Base-by-base conservation (phyloP, 2,113 vertebrate species). In the Rhinolophus sinicus region DNA sequence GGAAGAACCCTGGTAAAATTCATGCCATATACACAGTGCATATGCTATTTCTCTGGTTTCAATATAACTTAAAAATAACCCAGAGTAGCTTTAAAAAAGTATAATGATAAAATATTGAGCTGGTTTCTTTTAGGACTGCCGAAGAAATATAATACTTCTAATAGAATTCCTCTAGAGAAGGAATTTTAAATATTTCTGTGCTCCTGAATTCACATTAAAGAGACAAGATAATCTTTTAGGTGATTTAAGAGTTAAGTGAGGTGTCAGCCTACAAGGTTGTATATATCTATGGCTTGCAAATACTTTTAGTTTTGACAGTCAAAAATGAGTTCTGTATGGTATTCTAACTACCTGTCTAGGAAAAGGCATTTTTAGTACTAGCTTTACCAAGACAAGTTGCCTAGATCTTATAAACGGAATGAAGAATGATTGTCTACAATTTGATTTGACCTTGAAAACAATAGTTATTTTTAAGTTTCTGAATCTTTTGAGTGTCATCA, bases 161-260 rank as follows among this genome's bases (percentile, higher is more conserved):
- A 97, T 90, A 96, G 40, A 96, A 91, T 82, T 92, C 93, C 91
- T 97, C 56, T 86, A 94, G 85, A 94, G 91, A 89, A 86, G 35
- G 91, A 96, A 97, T 97, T 96, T 97, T 97, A 97, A 97, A 97
- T 80, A 96, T 85, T 56, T 96, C 73, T 96, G 73, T 94, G 35
- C 85, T 96, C 82, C 67, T 84, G 38, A 95, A 94, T 93, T 94
- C 95, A 91, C 73, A 94, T 96, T 93, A 97, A 96, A 94, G 64
- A 95, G 97, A 97, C 93, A 97, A 97, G 95, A 93, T 95, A 96
- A 97, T 98, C 92, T 96, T 96, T 97, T n/a, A 94, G 90, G 96
- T 92, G 95, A 97, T 98, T 98, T 98, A 98, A 98, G 98, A 98
- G 97, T 98, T 98, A 98, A 98, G 97, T 98, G 97, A 98, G 97